Evolutionary conservation across 2,888 invertebrate genomes (phyloP), one percentile per base, ranked within the genome.

Genomic region (Mesopsocus fuscifrons): DNA sequence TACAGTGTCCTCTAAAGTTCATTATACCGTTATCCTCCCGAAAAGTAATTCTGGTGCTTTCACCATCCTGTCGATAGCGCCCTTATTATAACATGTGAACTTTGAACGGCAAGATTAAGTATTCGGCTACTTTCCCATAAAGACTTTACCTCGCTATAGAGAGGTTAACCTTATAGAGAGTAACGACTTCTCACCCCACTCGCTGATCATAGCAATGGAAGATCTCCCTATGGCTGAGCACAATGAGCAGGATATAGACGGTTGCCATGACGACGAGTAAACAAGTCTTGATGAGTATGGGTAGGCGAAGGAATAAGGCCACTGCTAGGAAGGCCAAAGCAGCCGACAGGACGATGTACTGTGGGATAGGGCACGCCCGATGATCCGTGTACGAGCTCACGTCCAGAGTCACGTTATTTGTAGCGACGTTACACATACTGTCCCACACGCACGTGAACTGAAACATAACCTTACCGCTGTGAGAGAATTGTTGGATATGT

Each of bases 261-360:
- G 77, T 72, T 3, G 81, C 77, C 74, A 85, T 83, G 45, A 82
- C 70, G 2, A 78, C 60, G 42, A 88, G 67, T 18, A 91, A 66
- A 41, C 77, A 64, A 5, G 81, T 74, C 62, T 91, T 89, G 48
- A 87, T 69, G 49, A 85, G 61, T 50, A 89, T 82, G 6, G 88
- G 85, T 42, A 91, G 67, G 48, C 77, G 67, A 41, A 89, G 67
- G 61, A 89, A 91, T 46, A 88, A 75, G 1, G 87, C 81, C 21
- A 88, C 82, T 0, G 83, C 76, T 45, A 91, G 67, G 63, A 82
- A 83, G 42, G 83, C 81, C 50, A 91, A 68, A 43, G 85, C 74
- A 53, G 87, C 85, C 9, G 84, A 84, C 11, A 89, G 63, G 3
- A 84, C 77, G 33, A 89, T 79, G 61, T 91, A 92, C 45, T 88